Conservation (phyloP, 2,797 vertebrate genomes). For the Danionella dracula region DNA sequence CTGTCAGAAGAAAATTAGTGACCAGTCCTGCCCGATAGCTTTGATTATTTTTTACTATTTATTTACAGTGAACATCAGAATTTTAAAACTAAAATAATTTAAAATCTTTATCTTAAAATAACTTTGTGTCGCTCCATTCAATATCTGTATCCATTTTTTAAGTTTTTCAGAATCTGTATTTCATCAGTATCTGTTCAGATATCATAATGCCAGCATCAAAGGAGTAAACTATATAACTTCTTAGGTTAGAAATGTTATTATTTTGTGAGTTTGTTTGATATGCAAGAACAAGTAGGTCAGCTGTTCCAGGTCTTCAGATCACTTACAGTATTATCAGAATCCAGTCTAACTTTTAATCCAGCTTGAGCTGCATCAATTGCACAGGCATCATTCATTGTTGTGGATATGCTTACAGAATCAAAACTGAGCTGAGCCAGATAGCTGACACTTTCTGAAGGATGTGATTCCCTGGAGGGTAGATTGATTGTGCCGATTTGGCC, state of each 20-base stretch:
- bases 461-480: not conserved
- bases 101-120: too few species aligned
- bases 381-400: slow-evolving; percentile 21
- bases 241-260: slow-evolving; percentile 69
- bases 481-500: slow-evolving; percentile 7
- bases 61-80: too few species aligned
- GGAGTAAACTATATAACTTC: slow-evolving; percentile 66
- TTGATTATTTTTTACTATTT: too few species aligned
- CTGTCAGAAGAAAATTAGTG: too few species aligned
- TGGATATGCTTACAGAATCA: slow-evolving; percentile 10
- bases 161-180: not conserved
- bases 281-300: slow-evolving; percentile 80
- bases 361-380: slow-evolving; percentile 50
- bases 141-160: not conserved
- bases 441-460: not conserved
- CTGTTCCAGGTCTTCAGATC: slow-evolving; percentile 65
- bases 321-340: slow-evolving; percentile 69
- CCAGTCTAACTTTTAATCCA: slow-evolving; percentile 67
- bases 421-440: slow-evolving; percentile 6
- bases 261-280: slow-evolving; percentile 76
- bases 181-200: not conserved
- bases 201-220: slow-evolving; percentile 57
- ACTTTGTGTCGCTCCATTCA: too few species aligned
- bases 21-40: too few species aligned
- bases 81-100: too few species aligned